Evolutionary conservation across 1,140 invertebrate genomes (phyloP), one percentile per base, ranked within the genome.

Genomic region (Zaprionus tsacasi): DNA sequence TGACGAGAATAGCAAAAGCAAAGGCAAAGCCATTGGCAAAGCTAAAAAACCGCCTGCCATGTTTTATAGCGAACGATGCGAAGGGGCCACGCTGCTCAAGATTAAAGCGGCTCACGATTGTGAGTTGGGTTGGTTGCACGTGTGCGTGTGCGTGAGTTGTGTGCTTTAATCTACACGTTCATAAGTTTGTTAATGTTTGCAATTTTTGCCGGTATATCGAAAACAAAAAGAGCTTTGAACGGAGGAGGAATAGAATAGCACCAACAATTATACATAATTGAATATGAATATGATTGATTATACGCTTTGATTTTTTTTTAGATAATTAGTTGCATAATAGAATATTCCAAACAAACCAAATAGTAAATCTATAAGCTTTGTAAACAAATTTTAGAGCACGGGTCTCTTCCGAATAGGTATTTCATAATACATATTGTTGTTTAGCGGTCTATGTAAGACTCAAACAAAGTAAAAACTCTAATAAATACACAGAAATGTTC

Each of bases 1-100:
- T 82, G 82, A 87, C 83, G 82, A 87, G 82, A 87, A 88, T 87
- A 88, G 82, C 79, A 82, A 75, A 87, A 88, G 82, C 79, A 82
- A 75, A 87, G 83, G 70, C 76, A 76, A 57, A 69, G 69, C 72
- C 55, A 60, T 73, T 63, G 66, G 76, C 55, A 64, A 74, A 63
- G 66, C 66, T 61, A 77, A 78, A 78, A 71, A 79, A 76, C 40
- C 3, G 75, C 79, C 79, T 72, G 71, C 79, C 79, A 82, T 79
- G 77, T 74, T 82, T 83, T 77, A 74, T 68, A 65, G 40, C 58
- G 55, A 73, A 68, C 70, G 70, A 68, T 72, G 75, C 70, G 64
- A 68, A 66, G 75, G 63, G 73, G 68, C 69, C 60, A 76, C 68
- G 73, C 56, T 71, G 60, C 55, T 57, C 60, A 71, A 76, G 48